These are phyloP conservation scores for Steatornis caripensis DNA, from an alignment of 2,113 vertebrate species.

Conservation along the genomic window DNA sequence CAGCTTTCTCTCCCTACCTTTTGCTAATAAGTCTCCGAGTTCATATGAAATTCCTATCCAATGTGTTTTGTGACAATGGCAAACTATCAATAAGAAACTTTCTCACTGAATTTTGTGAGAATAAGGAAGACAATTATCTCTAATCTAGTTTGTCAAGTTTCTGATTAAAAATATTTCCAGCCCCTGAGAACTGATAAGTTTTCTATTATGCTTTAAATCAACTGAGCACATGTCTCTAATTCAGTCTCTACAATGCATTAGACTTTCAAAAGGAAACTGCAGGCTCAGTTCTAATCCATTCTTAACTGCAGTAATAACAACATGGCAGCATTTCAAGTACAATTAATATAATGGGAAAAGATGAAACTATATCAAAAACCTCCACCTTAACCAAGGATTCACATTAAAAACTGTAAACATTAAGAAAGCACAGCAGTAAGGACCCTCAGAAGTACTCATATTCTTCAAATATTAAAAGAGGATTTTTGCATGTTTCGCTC, in stretches of 20 bases:
- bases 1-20: not conserved
- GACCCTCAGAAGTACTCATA: not conserved
- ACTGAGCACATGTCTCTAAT: not conserved
- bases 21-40: not conserved
- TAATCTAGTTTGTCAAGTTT: not conserved
- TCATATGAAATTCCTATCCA: not conserved
- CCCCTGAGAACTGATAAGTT: not conserved
- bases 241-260: not conserved
- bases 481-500: not conserved
- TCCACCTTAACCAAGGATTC: not conserved
- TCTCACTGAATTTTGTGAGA: not conserved
- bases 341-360: not conserved
- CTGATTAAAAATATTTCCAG: not conserved
- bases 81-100: not conserved
- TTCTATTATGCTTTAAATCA: not conserved
- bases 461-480: not conserved
- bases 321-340: not conserved
- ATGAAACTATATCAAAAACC: not conserved
- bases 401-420: not conserved
- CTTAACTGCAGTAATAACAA: not conserved
- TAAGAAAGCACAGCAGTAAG: not conserved
- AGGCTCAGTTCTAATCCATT: not conserved
- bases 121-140: not conserved
- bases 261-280: not conserved
- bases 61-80: not conserved